phyloP scores from a whole-genome alignment of 2,113 vertebrate species.

The Rhynchopsitta pachyrhyncha region DNA sequence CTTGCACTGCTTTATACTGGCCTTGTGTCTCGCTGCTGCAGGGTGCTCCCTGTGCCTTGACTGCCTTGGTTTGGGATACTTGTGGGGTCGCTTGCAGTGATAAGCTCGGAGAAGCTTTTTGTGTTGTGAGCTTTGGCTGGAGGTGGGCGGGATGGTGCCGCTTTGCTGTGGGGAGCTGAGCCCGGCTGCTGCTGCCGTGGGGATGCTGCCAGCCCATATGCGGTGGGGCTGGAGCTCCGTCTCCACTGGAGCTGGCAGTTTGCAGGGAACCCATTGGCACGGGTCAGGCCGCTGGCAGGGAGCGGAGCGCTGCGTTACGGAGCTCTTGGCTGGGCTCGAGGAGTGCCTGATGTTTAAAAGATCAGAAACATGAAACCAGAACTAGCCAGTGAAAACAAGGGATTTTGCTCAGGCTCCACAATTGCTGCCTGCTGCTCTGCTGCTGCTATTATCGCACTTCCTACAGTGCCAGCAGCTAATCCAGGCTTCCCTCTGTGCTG shows the following conservation, averaged over 20 bases:
- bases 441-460: constrained; percentile 62
- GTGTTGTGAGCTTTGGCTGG: not conserved
- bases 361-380: constrained; percentile 72
- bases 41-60: not conserved
- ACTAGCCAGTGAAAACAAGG: constrained; percentile 68
- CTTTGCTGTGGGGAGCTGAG: not conserved
- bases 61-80: not conserved
- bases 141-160: not conserved
- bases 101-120: not conserved
- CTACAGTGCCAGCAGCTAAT: constrained; percentile 57
- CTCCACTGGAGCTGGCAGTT: constrained; percentile 31
- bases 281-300: constrained; percentile 42
- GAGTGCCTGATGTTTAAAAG: constrained; percentile 65
- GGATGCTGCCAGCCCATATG: not conserved
- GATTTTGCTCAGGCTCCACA: constrained; percentile 63
- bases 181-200: not conserved
- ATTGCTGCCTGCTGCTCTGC: constrained; percentile 70
- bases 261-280: constrained; percentile 31
- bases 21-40: not conserved
- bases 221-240: not conserved
- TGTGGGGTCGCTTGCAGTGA: not conserved
- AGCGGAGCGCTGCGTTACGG: not conserved
- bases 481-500: constrained; percentile 55
- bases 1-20: not conserved
- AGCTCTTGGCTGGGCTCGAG: constrained; percentile 22